Conservation (phyloP, 2,797 vertebrate species). For the Meriones psammophilus region DNA sequence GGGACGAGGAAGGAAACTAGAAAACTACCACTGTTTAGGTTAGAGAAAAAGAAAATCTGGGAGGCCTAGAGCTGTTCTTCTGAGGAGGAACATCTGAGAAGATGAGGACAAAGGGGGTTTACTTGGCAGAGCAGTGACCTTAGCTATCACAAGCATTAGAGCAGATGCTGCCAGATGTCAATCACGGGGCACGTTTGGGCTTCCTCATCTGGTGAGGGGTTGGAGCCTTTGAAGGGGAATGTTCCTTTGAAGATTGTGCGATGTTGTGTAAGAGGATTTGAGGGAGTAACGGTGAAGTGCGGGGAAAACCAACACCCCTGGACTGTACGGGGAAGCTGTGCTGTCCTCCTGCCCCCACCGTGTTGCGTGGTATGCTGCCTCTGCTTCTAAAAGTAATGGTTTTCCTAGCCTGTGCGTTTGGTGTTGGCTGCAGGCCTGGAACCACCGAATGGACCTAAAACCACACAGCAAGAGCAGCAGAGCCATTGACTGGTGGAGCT, state of each 20-base stretch:
- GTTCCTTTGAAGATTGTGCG: neutral
- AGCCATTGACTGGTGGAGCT: neutral
- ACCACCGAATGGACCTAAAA: neutral
- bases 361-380: neutral
- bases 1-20: slow-evolving; percentile 5
- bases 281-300: neutral
- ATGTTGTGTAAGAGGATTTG: neutral
- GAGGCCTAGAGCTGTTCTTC: neutral
- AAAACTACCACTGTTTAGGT: neutral
- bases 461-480: neutral
- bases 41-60: neutral
- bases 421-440: neutral
- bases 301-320: neutral
- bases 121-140: neutral
- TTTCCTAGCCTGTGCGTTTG: slow-evolving; percentile 12
- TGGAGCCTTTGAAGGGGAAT: neutral
- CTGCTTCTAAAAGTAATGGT: slow-evolving; percentile 14
- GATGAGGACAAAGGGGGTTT: neutral
- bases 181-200: neutral
- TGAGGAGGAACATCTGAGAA: neutral
- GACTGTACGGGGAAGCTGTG: neutral
- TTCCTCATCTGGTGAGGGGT: neutral
- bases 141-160: neutral
- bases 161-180: neutral
- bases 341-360: neutral